Conservation (phyloP, 2,797 vertebrate species). For the Buphagus erythrorhynchus region DNA sequence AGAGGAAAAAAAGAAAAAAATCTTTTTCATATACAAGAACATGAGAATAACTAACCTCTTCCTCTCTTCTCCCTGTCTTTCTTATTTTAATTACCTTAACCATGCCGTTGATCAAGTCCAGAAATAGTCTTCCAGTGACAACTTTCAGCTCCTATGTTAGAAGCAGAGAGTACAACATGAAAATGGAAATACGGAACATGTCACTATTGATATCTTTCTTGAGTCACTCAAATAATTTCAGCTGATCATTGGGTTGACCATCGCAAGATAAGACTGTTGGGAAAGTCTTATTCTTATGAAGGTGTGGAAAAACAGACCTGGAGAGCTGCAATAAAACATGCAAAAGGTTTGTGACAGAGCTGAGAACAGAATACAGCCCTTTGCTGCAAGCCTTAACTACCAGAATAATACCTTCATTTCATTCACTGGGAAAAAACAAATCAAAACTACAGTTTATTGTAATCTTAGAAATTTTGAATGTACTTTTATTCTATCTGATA, state of each 20-base stretch:
- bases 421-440: background rate
- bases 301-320: background rate
- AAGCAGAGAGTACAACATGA: background rate
- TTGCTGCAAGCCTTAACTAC: background rate
- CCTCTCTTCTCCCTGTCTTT: background rate
- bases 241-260: background rate
- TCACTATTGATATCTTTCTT: background rate
- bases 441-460: background rate
- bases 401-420: background rate
- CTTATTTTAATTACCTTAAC: conserved; percentile 17
- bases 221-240: background rate
- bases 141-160: background rate
- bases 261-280: background rate
- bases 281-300: background rate
- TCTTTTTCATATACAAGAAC: background rate
- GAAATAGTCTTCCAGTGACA: background rate
- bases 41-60: background rate
- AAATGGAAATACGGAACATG: background rate
- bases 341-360: background rate
- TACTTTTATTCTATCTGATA: background rate
- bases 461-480: background rate
- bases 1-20: background rate
- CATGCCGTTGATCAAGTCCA: background rate
- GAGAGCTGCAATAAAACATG: conserved; percentile 7
- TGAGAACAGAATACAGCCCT: background rate